Conservation (phyloP, 23 tunicate species). For the Halocynthia aurantium region DNA sequence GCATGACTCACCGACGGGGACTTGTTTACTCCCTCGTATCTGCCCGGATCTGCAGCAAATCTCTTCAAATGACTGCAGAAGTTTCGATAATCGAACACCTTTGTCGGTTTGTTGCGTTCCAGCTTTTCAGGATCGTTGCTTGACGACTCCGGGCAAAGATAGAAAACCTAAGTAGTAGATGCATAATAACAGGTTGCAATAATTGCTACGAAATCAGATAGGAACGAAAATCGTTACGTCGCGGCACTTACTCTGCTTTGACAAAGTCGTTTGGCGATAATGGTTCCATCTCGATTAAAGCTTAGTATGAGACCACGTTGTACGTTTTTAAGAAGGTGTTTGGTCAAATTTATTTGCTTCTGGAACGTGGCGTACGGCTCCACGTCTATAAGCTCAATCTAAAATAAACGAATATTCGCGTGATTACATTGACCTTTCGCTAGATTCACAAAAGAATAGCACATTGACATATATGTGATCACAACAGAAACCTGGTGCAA, state of each 20-base stretch:
- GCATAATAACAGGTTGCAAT: neutral
- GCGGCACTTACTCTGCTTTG: conserved; percentile 66
- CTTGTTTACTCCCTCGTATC: conserved; percentile 34
- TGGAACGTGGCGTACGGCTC: conserved; percentile 50
- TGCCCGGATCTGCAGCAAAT: conserved; percentile 17
- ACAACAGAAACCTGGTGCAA: conserved; percentile 50
- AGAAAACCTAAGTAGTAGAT: conserved; percentile 44
- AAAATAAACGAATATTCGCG: neutral
- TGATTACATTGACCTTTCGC: neutral
- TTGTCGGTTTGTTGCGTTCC: conserved; percentile 52
- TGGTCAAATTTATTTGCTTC: conserved; percentile 56
- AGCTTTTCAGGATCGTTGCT: conserved; percentile 46
- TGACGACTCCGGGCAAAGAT: conserved; percentile 56
- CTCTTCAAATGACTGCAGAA: conserved; percentile 29
- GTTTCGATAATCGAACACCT: conserved; percentile 68
- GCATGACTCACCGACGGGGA: neutral
- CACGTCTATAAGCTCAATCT: conserved; percentile 63
- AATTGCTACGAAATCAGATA: neutral
- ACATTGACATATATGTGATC: neutral
- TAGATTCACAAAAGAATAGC: neutral
- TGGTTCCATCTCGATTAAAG: conserved; percentile 42
- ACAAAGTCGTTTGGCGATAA: conserved; percentile 72
- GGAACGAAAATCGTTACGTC: neutral
- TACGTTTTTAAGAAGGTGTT: conserved; percentile 64
- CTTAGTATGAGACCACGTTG: conserved; percentile 55